A percentile compares a stretch with the other conserved stretches of the same genome.
Conservation (phyloP, 2,797 vertebrate genomes). For the Carcharodon carcharias region DNA sequence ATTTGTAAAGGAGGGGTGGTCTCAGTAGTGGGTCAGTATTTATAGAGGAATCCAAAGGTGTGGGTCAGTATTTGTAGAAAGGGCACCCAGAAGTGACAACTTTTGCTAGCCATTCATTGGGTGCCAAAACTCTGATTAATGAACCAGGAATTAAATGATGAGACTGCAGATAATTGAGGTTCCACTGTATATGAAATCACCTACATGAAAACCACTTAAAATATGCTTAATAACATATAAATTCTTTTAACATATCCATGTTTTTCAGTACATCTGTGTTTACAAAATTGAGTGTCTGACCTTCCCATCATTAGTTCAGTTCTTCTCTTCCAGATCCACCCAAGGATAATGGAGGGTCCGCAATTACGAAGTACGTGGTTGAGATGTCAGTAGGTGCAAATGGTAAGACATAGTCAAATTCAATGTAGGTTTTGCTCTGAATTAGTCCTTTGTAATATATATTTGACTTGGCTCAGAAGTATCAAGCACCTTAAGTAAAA, state of each 20-base stretch:
- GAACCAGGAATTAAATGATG: neutral
- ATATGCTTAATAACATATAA: neutral
- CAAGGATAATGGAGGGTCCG: conserved; percentile 80
- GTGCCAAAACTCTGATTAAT: neutral
- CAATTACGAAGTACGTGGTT: conserved; percentile 78
- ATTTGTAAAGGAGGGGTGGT: too few species aligned
- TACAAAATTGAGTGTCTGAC: conserved; percentile 13
- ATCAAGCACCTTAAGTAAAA: neutral
- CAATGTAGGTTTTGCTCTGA: neutral
- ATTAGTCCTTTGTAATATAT: neutral
- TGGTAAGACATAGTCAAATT: conserved; percentile 59
- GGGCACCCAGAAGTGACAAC: too few species aligned
- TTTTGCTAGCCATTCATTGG: neutral
- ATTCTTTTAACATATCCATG: neutral
- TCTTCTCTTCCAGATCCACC: conserved; percentile 68
- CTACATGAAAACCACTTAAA: neutral
- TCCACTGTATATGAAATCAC: neutral
- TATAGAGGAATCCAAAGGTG: too few species aligned
- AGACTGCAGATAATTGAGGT: neutral
- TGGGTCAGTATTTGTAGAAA: too few species aligned
- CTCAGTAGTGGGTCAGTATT: too few species aligned
- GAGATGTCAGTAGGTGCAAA: conserved; percentile 79
- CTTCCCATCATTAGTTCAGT: conserved; percentile 39
- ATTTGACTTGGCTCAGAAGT: neutral
- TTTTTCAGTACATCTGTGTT: neutral